These are phyloP conservation scores for Gallirallus australis DNA, from an alignment of 2,797 vertebrate genomes.

Conservation along the genomic window DNA sequence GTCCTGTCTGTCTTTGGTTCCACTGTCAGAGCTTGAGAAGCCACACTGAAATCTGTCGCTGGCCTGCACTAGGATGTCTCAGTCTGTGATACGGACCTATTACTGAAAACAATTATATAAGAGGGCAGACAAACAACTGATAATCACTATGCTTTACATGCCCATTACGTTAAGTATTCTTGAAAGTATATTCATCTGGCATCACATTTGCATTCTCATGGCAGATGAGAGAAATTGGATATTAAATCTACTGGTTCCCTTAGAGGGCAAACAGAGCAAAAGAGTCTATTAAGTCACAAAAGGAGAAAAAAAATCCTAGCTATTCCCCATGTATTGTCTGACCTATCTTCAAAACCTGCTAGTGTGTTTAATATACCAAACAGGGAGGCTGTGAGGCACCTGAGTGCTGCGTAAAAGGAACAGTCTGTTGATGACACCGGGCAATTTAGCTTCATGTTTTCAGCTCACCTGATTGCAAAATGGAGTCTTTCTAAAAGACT, in stretches of 20 bases:
- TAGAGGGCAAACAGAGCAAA: neutral
- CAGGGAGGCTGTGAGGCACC: neutral
- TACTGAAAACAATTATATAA: neutral
- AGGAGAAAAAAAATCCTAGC: neutral
- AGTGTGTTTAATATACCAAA: neutral
- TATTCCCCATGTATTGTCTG: neutral
- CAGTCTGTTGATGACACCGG: neutral
- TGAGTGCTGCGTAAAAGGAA: fast-evolving
- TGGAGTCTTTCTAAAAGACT: neutral
- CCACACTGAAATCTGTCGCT: neutral
- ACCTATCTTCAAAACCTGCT: neutral
- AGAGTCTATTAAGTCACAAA: neutral
- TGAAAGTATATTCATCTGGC: constrained; percentile 34
- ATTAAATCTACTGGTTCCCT: constrained; percentile 19
- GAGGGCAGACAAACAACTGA: constrained; percentile 33
- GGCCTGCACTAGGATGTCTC: neutral
- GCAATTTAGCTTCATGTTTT: neutral
- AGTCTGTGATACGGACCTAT: neutral
- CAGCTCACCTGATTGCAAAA: neutral
- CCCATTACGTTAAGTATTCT: constrained; percentile 63
- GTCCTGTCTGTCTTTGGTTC: neutral
- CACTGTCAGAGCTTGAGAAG: neutral
- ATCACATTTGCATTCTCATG: constrained; percentile 27
- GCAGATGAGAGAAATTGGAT: neutral
- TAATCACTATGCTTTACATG: constrained; percentile 46